Percentiles rank a stretch among this genome's conserved stretches.
phyloP scores from a whole-genome alignment of 1,140 invertebrate genomes.

The Cyclina sinensis region DNA sequence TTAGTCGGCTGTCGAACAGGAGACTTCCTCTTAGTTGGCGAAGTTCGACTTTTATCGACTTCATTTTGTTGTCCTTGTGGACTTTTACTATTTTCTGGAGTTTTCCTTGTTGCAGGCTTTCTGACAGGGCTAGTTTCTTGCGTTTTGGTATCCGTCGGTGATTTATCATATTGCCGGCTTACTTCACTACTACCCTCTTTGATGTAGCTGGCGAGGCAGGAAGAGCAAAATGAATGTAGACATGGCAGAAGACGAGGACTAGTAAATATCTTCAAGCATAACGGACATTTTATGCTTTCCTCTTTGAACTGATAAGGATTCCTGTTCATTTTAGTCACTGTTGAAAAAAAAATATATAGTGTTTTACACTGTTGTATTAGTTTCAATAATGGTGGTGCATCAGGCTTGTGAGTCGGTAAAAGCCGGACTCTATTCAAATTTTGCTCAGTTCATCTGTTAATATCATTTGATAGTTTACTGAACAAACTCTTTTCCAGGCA shows the following conservation, averaged over 20 bases:
- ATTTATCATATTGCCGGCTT: background rate
- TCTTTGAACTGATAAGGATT: slow-evolving; percentile 51
- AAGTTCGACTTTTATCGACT: background rate
- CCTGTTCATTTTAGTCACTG: background rate
- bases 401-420: too few relatives aligned
- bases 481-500: too few relatives aligned
- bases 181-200: background rate
- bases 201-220: slow-evolving; percentile 53
- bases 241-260: slow-evolving; percentile 63
- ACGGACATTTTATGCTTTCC: slow-evolving; percentile 51
- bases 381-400: too few relatives aligned
- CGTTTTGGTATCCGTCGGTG: background rate
- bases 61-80: background rate
- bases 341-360: too few relatives aligned
- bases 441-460: too few relatives aligned
- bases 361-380: too few relatives aligned
- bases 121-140: background rate
- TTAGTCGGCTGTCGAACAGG: background rate
- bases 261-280: slow-evolving; percentile 53
- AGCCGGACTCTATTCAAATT: too few relatives aligned
- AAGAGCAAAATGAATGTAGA: slow-evolving; percentile 65
- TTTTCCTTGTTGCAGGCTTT: background rate
- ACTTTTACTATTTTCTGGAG: background rate
- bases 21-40: background rate
- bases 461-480: too few relatives aligned